These are phyloP conservation scores for Micoletzkya japonica DNA, from an alignment of 2,888 invertebrate species.

Conservation along the genomic window DNA sequence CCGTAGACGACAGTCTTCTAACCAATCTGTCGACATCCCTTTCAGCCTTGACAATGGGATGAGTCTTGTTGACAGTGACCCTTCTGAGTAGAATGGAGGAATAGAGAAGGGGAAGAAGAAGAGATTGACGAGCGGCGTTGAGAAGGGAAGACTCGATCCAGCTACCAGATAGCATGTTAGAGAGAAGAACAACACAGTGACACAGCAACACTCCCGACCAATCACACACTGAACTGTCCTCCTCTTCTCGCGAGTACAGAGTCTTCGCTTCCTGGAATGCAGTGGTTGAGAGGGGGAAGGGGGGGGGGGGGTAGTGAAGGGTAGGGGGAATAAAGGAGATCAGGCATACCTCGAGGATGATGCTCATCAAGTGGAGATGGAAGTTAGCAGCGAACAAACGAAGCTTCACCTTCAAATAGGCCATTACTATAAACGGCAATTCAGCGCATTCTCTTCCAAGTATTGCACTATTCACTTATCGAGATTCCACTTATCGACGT, in stretches of 20 bases:
- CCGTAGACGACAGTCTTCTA: slow-evolving; percentile 12
- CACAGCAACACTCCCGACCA: slow-evolving; percentile 33
- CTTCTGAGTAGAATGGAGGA: slow-evolving; percentile 39
- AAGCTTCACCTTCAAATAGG: slow-evolving; percentile 30
- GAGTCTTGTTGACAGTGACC: slow-evolving; percentile 23
- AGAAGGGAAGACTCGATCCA: slow-evolving; percentile 38
- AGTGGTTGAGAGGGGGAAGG: not conserved
- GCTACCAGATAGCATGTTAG: slow-evolving; percentile 35
- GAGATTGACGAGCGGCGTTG: slow-evolving; percentile 37
- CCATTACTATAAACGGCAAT: not conserved
- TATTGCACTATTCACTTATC: no score
- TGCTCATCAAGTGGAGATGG: slow-evolving; percentile 37
- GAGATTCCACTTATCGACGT: no score
- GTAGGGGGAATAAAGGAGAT: not conserved
- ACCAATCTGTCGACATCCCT: slow-evolving; percentile 10
- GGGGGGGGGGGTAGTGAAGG: not conserved
- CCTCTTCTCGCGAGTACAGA: slow-evolving; percentile 21
- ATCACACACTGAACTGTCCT: slow-evolving; percentile 26
- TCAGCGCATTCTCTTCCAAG: no score
- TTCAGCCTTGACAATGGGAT: not conserved
- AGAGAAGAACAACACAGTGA: slow-evolving; percentile 32
- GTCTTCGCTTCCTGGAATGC: not conserved
- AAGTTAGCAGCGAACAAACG: slow-evolving; percentile 40
- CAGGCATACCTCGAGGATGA: slow-evolving; percentile 13
- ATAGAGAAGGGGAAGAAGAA: slow-evolving; percentile 41